Evolutionary conservation across 2,113 vertebrate genomes (phyloP).

Genomic region (Phylloscopus trochilus): DNA sequence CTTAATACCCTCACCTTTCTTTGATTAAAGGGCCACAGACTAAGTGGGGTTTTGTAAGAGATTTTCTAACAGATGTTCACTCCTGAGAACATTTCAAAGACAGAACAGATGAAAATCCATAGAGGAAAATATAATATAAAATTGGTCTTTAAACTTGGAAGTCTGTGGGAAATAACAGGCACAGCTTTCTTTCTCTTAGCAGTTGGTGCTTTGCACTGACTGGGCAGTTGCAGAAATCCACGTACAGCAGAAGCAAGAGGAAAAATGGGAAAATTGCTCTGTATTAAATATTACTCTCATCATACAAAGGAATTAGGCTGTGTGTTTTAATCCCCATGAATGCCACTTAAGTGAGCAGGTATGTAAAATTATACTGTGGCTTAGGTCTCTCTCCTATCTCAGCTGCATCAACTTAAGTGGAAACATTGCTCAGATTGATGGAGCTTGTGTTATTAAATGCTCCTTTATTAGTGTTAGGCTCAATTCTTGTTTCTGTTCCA

Average conservation of each 20-base stretch:
- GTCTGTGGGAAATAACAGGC: background rate
- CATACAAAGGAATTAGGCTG: background rate
- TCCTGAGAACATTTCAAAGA: slow-evolving; percentile 52
- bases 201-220: background rate
- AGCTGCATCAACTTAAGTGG: background rate
- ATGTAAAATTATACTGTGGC: background rate
- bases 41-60: slow-evolving; percentile 67
- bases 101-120: slow-evolving; percentile 31
- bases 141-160: slow-evolving; percentile 17
- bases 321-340: background rate
- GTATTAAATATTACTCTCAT: background rate
- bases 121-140: slow-evolving; percentile 33
- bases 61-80: slow-evolving; percentile 64
- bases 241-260: fast-evolving
- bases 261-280: background rate
- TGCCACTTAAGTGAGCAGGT: background rate
- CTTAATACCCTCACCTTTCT: slow-evolving; percentile 66
- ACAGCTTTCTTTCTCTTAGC: background rate
- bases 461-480: background rate
- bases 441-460: background rate
- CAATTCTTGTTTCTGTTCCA: background rate
- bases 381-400: background rate
- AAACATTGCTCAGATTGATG: background rate
- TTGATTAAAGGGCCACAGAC: slow-evolving; percentile 64
- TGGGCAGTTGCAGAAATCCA: background rate